These are phyloP conservation scores for Corydoras sp. DNA, from an alignment of 2,113 vertebrate genomes.

Conservation along the genomic window DNA sequence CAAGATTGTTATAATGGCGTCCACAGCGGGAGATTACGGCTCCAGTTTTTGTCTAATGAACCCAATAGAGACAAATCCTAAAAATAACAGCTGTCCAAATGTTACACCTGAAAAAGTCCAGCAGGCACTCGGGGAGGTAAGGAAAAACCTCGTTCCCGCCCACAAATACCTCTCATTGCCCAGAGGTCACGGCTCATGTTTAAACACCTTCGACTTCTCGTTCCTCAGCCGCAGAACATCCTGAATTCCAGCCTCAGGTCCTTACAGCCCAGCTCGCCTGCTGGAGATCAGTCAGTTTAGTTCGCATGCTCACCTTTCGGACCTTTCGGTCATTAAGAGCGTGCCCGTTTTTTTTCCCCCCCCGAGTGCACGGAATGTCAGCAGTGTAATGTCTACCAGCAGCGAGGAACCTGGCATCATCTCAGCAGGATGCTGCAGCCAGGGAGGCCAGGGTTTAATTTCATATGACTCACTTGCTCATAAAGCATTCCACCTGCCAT, in stretches of 20 bases:
- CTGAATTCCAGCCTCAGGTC: constrained; percentile 19
- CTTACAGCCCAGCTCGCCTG: constrained; percentile 27
- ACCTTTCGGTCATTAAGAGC: constrained; percentile 35
- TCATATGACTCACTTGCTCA: constrained; percentile 31
- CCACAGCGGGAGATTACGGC: neutral
- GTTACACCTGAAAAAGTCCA: too few species aligned
- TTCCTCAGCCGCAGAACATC: constrained; percentile 21
- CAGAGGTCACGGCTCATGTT: constrained; percentile 24
- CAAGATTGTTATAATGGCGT: too few species aligned
- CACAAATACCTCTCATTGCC: constrained; percentile 27
- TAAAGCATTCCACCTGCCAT: constrained; percentile 13
- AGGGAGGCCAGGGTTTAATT: constrained; percentile 17
- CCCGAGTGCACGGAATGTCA: constrained; percentile 2
- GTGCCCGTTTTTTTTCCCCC: constrained; percentile 5
- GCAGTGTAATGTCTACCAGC: constrained; percentile 17
- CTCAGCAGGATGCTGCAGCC: constrained; percentile 2
- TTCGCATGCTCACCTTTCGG: constrained; percentile 5
- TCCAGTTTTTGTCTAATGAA: neutral
- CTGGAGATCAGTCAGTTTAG: neutral
- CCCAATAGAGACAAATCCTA: too few species aligned
- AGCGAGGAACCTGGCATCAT: constrained; percentile 2
- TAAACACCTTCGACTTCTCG: constrained; percentile 25
- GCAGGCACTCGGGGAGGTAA: too few species aligned
- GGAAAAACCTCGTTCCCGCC: neutral
- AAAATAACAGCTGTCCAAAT: too few species aligned